These are phyloP conservation scores for Drosophila melanosoma DNA, from an alignment of 2,888 invertebrate genomes.

Conservation along the genomic window DNA sequence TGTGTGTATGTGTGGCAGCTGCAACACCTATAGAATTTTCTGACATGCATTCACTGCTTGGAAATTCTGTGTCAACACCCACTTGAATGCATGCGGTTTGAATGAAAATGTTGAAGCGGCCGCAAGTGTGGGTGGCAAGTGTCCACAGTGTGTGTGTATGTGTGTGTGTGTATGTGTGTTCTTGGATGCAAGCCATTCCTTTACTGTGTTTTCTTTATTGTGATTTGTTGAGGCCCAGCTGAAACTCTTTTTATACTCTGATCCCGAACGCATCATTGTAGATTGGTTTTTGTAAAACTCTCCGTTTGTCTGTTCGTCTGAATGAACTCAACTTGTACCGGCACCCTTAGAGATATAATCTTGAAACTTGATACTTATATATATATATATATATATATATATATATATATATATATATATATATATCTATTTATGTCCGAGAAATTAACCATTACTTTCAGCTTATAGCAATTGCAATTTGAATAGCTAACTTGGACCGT, in stretches of 20 bases:
- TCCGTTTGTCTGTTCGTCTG: too few relatives aligned
- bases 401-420: too few relatives aligned
- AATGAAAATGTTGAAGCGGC: conserved; percentile 18
- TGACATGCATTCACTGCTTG: conserved; percentile 68
- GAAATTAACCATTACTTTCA: too few relatives aligned
- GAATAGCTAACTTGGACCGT: too few relatives aligned
- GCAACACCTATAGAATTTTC: conserved; percentile 43
- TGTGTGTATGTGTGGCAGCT: not conserved
- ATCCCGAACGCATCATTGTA: not conserved
- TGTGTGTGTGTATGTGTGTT: not conserved
- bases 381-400: too few relatives aligned
- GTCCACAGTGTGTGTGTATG: not conserved
- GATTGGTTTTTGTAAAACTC: not conserved
- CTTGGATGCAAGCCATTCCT: not conserved
- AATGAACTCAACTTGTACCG: too few relatives aligned
- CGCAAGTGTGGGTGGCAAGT: conserved; percentile 7
- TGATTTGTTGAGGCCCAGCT: not conserved
- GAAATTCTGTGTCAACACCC: conserved; percentile 58
- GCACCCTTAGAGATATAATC: too few relatives aligned
- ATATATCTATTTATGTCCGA: too few relatives aligned
- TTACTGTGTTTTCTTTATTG: not conserved
- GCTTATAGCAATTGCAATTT: too few relatives aligned
- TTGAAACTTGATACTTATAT: too few relatives aligned
- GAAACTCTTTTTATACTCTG: conserved; percentile 25
- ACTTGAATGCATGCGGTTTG: conserved; percentile 60